Conservation (phyloP, 1,140 invertebrate species). For the Tribolium castaneum region DNA sequence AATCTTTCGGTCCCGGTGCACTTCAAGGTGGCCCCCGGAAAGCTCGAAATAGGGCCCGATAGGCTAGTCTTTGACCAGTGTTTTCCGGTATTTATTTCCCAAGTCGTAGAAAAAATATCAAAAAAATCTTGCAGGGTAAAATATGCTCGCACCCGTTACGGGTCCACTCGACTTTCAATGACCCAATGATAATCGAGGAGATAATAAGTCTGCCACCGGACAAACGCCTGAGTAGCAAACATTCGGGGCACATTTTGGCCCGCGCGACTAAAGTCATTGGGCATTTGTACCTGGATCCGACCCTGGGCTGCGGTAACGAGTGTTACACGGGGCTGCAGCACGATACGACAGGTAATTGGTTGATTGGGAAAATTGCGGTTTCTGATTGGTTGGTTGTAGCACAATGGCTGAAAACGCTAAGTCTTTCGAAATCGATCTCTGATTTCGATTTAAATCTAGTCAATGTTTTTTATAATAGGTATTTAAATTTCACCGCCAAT, state of each 20-base stretch:
- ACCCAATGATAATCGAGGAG: constrained; percentile 74
- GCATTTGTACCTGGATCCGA: constrained; percentile 71
- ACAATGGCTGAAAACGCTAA: constrained; percentile 79
- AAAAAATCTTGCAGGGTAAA: constrained; percentile 74
- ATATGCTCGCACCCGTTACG: constrained; percentile 78
- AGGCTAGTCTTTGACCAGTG: constrained; percentile 81
- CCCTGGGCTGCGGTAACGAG: constrained; percentile 73
- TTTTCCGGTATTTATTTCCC: constrained; percentile 74
- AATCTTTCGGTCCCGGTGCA: constrained; percentile 72
- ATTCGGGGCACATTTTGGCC: constrained; percentile 63
- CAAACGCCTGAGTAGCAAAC: constrained; percentile 62
- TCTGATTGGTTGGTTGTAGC: constrained; percentile 62
- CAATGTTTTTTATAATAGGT: constrained; percentile 69
- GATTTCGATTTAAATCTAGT: constrained; percentile 74
- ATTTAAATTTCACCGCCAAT: constrained; percentile 67
- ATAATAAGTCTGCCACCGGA: constrained; percentile 67
- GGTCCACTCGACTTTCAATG: constrained; percentile 79
- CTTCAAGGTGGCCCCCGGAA: constrained; percentile 72
- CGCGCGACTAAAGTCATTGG: constrained; percentile 66
- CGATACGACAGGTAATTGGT: constrained; percentile 69
- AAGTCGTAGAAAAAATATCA: constrained; percentile 59
- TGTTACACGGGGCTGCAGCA: constrained; percentile 80
- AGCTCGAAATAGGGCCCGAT: constrained; percentile 71
- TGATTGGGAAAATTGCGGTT: not conserved
- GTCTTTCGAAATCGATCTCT: constrained; percentile 71